These are phyloP conservation scores for Pogona vitticeps DNA, from an alignment of 2,113 vertebrate species.

Conservation along the genomic window DNA sequence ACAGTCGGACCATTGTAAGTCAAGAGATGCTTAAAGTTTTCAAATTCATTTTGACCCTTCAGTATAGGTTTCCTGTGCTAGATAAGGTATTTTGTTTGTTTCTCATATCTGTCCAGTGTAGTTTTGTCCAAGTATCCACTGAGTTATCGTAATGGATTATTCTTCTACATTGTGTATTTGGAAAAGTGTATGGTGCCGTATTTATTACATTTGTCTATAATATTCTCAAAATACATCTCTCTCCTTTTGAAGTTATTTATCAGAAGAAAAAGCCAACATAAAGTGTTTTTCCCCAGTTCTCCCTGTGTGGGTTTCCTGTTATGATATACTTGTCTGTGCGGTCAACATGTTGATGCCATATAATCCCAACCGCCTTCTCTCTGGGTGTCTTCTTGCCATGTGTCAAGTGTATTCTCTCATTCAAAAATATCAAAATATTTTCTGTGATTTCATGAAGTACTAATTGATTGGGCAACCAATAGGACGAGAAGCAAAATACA, in stretches of 20 bases:
- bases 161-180: not conserved
- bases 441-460: not conserved
- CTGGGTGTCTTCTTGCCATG: not conserved
- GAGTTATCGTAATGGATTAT: not conserved
- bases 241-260: not conserved
- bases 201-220: not conserved
- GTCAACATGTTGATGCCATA: not conserved
- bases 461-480: not conserved
- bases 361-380: not conserved
- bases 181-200: not conserved
- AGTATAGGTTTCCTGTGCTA: not conserved
- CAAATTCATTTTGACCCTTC: not conserved
- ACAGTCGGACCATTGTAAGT: not conserved
- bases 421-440: not conserved
- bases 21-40: not conserved
- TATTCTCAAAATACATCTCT: not conserved
- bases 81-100: not conserved
- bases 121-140: not conserved
- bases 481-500: not conserved
- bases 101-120: not conserved
- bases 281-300: not conserved
- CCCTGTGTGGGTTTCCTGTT: not conserved
- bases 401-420: not conserved
- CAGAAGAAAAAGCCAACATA: not conserved
- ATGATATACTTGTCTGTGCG: not conserved